Conservation (phyloP, 2,888 invertebrate genomes). For the Heteromyza rotundicornis region DNA sequence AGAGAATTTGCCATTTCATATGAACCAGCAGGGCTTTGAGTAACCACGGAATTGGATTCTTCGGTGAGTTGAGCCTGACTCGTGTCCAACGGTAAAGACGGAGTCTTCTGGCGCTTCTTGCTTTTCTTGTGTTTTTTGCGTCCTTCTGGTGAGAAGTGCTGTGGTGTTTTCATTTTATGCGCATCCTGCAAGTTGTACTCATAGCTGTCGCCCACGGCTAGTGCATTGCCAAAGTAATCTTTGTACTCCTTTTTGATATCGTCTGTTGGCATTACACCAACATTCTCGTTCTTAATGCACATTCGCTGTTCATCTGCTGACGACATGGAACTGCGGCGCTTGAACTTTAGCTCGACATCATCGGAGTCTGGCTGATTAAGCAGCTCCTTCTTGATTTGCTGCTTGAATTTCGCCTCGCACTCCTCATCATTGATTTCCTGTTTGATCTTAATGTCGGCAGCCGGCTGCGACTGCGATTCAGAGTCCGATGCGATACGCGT, state of each 20-base stretch:
- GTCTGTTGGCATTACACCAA: slow-evolving; percentile 25
- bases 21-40: background rate
- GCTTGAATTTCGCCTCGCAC: slow-evolving; percentile 64
- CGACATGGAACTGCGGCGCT: slow-evolving; percentile 53
- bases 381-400: slow-evolving; percentile 69
- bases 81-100: slow-evolving; percentile 37
- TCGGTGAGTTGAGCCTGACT: slow-evolving; percentile 8
- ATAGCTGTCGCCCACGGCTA: slow-evolving; percentile 23
- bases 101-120: slow-evolving; percentile 77
- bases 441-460: slow-evolving; percentile 35
- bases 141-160: slow-evolving; percentile 65
- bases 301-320: slow-evolving; percentile 64
- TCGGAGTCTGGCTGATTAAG: slow-evolving; percentile 33
- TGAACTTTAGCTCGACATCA: slow-evolving; percentile 43
- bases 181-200: slow-evolving; percentile 37
- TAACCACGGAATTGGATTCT: background rate
- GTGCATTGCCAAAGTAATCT: slow-evolving; percentile 39
- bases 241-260: slow-evolving; percentile 56
- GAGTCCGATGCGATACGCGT: slow-evolving; percentile 78
- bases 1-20: background rate
- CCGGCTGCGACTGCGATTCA: slow-evolving; percentile 52
- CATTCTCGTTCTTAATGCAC: slow-evolving; percentile 26
- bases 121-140: slow-evolving; percentile 86
- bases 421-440: slow-evolving; percentile 27
- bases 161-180: slow-evolving; percentile 23